phyloP scores from a whole-genome alignment of 2,888 invertebrate species.

The Unio pictorum region DNA sequence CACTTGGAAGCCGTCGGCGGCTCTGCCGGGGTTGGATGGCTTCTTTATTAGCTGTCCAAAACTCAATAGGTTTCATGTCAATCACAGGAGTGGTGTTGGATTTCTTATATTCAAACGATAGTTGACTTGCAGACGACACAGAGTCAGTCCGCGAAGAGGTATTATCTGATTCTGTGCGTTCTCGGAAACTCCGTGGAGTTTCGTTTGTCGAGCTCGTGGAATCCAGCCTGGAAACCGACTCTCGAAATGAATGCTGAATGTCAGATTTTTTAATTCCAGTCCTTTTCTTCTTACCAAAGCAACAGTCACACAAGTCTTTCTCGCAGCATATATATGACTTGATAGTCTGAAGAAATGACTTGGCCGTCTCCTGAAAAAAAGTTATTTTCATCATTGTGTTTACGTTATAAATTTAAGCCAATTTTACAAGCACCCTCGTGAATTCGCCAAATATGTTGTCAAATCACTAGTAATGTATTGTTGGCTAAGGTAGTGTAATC shows the following conservation, averaged over 20 bases:
- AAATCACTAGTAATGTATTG: no score
- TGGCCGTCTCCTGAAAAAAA: conserved; percentile 33
- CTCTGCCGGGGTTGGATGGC: conserved; percentile 66
- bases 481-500: no score
- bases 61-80: conserved; percentile 72
- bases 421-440: no score
- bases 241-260: conserved; percentile 65
- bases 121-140: conserved; percentile 52
- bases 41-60: conserved; percentile 70
- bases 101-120: conserved; percentile 46
- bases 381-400: no score
- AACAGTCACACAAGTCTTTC: conserved; percentile 57
- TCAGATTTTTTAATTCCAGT: conserved; percentile 50
- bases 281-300: conserved; percentile 41
- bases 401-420: no score
- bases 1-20: conserved; percentile 62
- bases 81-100: conserved; percentile 66
- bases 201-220: conserved; percentile 56
- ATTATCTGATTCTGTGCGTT: conserved; percentile 62
- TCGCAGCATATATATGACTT: conserved; percentile 48
- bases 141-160: conserved; percentile 61
- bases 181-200: conserved; percentile 52
- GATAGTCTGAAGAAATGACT: conserved; percentile 48
- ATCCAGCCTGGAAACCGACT: conserved; percentile 51
- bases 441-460: no score